Evolutionary conservation across 2,888 invertebrate species (phyloP).

Genomic region (Pasiphila rectangulata): DNA sequence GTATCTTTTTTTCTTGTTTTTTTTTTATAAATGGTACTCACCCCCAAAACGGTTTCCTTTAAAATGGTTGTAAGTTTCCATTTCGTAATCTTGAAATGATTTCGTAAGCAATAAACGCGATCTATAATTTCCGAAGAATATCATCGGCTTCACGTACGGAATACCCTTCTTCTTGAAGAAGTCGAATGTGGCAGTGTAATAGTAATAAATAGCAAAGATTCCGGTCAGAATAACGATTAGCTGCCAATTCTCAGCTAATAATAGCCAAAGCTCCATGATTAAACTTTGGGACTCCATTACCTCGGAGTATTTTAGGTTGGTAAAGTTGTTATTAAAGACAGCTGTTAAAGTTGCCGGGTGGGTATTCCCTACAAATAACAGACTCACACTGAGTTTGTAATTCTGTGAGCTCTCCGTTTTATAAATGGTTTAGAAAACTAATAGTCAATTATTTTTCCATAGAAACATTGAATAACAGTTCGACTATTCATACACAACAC

Average conservation of each 20-base stretch:
- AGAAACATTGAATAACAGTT: no score
- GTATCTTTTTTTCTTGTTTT: no score
- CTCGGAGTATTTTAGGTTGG: no score
- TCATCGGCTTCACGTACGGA: slow-evolving; percentile 63
- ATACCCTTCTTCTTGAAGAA: slow-evolving; percentile 72
- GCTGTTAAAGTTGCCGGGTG: no score
- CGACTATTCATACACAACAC: no score
- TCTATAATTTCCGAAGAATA: slow-evolving; percentile 74
- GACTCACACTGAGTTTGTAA: no score
- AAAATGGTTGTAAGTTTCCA: slow-evolving; percentile 67
- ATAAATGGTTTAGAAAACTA: no score
- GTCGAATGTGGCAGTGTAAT: slow-evolving; percentile 68
- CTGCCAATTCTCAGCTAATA: slow-evolving; percentile 62
- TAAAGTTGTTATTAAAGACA: no score
- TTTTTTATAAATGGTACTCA: no score
- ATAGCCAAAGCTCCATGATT: slow-evolving; percentile 43
- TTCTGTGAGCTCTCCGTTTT: no score
- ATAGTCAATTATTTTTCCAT: no score
- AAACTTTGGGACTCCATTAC: slow-evolving; percentile 48
- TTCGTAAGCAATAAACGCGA: slow-evolving; percentile 60
- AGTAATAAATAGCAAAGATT: slow-evolving; percentile 58
- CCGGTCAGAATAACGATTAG: slow-evolving; percentile 51
- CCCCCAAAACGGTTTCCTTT: slow-evolving; percentile 72
- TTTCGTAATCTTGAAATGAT: slow-evolving; percentile 73
- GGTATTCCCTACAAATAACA: no score